A percentile compares a stretch with the other conserved stretches of the same genome.
These are phyloP conservation scores for Ditula angustiorana DNA, from an alignment of 2,888 invertebrate species.

Conservation along the genomic window DNA sequence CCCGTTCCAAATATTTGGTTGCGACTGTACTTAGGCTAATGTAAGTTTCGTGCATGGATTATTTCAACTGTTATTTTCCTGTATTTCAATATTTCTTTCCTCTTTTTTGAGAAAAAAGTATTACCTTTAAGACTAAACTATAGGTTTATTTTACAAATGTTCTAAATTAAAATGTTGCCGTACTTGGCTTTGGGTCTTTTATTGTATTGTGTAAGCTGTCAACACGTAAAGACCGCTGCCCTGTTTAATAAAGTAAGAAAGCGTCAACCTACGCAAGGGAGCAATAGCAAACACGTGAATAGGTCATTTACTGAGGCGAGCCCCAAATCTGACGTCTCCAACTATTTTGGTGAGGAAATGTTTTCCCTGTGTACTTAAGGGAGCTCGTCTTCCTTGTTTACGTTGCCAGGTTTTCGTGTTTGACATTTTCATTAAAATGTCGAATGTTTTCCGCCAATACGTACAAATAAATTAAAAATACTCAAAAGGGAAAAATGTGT, in stretches of 20 bases:
- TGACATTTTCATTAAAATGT: constrained; percentile 8
- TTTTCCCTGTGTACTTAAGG: neutral
- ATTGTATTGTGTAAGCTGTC: neutral
- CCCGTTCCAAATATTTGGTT: no score
- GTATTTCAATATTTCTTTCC: no score
- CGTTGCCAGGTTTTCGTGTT: neutral
- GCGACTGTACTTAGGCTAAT: no score
- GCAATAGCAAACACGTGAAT: constrained; percentile 12
- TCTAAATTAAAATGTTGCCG: neutral
- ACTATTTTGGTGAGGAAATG: constrained; percentile 9
- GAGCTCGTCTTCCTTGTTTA: neutral
- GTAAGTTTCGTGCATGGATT: no score
- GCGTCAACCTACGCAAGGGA: constrained; percentile 3
- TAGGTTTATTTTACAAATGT: no score
- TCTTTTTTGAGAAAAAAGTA: no score
- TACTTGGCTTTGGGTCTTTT: neutral
- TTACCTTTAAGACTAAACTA: no score
- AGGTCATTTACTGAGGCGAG: constrained; percentile 6
- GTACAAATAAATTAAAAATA: no score
- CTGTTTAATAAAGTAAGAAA: neutral
- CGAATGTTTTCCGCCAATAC: neutral
- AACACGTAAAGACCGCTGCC: neutral
- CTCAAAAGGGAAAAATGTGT: no score
- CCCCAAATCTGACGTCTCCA: constrained; percentile 8
- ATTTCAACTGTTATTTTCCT: no score